phyloP scores from a whole-genome alignment of 2,888 invertebrate genomes.

The Parapristionchus giblindavisi region DNA sequence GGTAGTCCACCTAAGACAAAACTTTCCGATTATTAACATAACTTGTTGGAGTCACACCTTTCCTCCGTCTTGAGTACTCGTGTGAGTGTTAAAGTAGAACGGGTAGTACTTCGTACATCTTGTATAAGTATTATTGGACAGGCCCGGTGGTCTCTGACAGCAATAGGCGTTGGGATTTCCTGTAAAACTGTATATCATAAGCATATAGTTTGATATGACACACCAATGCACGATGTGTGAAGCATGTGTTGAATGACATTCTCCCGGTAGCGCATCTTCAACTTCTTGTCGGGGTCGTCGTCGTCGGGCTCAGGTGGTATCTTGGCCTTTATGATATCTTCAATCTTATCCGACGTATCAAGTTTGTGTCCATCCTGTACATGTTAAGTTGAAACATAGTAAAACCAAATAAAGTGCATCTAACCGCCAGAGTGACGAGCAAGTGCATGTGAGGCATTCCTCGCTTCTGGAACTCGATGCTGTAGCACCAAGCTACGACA shows the following conservation, averaged over 20 bases:
- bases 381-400: background rate
- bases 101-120: constrained; percentile 10
- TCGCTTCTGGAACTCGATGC: constrained; percentile 20
- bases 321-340: background rate
- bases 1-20: background rate
- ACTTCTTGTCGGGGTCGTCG: background rate
- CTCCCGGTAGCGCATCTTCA: background rate
- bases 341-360: background rate
- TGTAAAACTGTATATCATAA: too few species aligned
- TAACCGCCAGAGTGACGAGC: background rate
- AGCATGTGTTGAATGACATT: background rate
- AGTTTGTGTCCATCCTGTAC: constrained; percentile 2
- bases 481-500: background rate
- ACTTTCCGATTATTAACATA: too few species aligned
- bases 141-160: too few species aligned
- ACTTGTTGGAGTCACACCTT: too few species aligned
- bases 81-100: background rate
- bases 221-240: background rate
- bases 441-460: constrained; percentile 33
- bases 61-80: background rate
- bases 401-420: too few species aligned
- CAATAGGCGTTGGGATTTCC: too few species aligned
- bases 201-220: too few species aligned
- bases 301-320: background rate
- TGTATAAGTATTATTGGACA: too few species aligned